Evolutionary conservation across 2,888 invertebrate genomes (phyloP).

Genomic region (Odontocerum albicorne): DNA sequence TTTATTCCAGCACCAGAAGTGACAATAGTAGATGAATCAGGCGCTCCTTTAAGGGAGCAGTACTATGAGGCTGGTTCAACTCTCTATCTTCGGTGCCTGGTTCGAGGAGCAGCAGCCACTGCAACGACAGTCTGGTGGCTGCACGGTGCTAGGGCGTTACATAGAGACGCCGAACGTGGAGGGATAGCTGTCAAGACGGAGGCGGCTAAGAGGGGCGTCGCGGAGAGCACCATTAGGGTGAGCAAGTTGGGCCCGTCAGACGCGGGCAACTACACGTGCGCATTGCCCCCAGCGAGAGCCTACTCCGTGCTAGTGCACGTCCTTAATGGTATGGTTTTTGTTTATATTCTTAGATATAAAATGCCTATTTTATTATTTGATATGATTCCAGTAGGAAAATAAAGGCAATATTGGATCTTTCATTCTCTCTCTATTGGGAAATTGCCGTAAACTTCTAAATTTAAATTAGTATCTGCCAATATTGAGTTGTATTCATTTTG

Average conservation of each 20-base stretch:
- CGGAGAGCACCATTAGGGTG: conserved; percentile 53
- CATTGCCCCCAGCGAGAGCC: conserved; percentile 65
- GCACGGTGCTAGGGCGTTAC: conserved; percentile 62
- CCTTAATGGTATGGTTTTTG: conserved; percentile 67
- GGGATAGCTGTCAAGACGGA: conserved; percentile 61
- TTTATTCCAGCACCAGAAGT: conserved; percentile 65
- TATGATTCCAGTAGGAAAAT: no score
- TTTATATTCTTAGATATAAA: no score
- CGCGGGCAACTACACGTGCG: conserved; percentile 72
- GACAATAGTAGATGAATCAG: conserved; percentile 67
- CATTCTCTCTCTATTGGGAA: no score
- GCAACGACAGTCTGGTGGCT: conserved; percentile 59
- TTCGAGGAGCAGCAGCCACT: conserved; percentile 52
- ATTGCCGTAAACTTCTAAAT: no score
- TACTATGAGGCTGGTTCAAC: conserved; percentile 71
- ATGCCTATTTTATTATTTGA: no score
- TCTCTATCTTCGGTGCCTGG: conserved; percentile 65
- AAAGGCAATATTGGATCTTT: no score
- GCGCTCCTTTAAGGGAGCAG: conserved; percentile 64
- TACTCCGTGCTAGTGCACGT: conserved; percentile 71
- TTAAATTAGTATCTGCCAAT: no score
- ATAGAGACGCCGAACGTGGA: conserved; percentile 59
- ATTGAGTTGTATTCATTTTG: no score
- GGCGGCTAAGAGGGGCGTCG: conserved; percentile 48
- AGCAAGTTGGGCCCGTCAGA: conserved; percentile 57